Base-by-base conservation (phyloP, 1,140 invertebrate species). In the Idris sp. region DNA sequence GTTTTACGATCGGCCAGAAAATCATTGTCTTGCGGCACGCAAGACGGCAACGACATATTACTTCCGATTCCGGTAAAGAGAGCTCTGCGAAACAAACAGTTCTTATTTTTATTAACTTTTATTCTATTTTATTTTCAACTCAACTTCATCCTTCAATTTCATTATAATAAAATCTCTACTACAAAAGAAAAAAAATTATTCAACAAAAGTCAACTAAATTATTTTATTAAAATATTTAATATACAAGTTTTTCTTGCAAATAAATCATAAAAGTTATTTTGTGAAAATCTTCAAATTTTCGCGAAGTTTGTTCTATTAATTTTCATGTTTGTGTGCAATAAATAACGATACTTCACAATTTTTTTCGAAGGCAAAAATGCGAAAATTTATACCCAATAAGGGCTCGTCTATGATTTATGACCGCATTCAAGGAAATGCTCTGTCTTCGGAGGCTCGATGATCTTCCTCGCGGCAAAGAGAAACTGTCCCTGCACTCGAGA, bases 11-110 rank as follows among this genome's bases (percentile, higher is more conserved):
- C 59, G 22, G 53, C 16, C 9, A 49, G 6, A 26, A 79, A 76
- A 36, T 85, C 82, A 18, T 83, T 83, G 19, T 85, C 84, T 18
- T 84, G 83, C 2, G 76, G 74, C 2, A 84, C 80, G 22, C 80
- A 84, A 2, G 83, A 81, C 3, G 84, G 83, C 9, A 86, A 54
- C 7, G 85, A 86, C 74, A 83, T 80, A 68, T 86, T 87, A 49
- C 85, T 86, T 41, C 84, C 85, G n/a, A 87, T 79, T 6, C 83
- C 81, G 7, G 77, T 75, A 28, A 86, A 79, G 6, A 86, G 64
- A 10, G 83, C 83, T 14, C 83, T 86, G 22, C 2, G 25, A 49
- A 38, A 13, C 3, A 31, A 48, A 48, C 18, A 4, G 11, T 2
- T 9, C 9, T 51, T 51, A 35, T 35, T 25, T n/a, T n/a, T n/a